Percentiles rank a stretch among this genome's conserved stretches.
Conservation (phyloP, 2,113 vertebrate genomes). For the Rhinolophus ferrumequinum region DNA sequence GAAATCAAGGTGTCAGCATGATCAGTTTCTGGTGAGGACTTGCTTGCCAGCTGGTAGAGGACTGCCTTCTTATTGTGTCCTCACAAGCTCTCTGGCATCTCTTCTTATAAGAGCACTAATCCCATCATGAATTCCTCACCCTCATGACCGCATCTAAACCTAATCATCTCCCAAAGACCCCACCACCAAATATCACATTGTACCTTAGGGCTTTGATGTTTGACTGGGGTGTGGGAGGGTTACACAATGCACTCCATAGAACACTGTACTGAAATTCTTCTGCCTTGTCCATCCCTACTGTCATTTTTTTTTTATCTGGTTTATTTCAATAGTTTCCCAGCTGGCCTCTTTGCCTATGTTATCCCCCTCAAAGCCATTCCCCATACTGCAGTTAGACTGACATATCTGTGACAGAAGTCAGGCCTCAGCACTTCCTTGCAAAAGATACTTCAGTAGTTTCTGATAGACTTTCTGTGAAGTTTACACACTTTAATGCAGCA, state of each 20-base stretch:
- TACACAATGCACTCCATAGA: neutral
- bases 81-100: neutral
- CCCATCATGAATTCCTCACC: neutral
- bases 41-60: neutral
- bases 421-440: neutral
- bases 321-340: neutral
- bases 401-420: neutral
- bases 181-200: neutral
- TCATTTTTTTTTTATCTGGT: neutral
- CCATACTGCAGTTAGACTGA: neutral
- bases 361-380: neutral
- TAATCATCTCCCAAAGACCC: no score
- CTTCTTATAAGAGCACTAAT: neutral
- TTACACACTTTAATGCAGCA: neutral
- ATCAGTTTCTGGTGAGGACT: neutral
- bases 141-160: neutral
- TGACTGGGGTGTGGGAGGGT: neutral
- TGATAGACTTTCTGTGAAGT: neutral
- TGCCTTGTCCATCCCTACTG: neutral
- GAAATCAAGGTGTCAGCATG: neutral
- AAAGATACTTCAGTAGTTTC: neutral
- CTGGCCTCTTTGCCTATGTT: neutral
- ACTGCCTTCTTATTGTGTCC: neutral
- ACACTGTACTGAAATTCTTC: neutral
- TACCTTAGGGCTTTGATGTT: neutral